Conservation (phyloP, 2,113 vertebrate species). For the Danio rerio region DNA sequence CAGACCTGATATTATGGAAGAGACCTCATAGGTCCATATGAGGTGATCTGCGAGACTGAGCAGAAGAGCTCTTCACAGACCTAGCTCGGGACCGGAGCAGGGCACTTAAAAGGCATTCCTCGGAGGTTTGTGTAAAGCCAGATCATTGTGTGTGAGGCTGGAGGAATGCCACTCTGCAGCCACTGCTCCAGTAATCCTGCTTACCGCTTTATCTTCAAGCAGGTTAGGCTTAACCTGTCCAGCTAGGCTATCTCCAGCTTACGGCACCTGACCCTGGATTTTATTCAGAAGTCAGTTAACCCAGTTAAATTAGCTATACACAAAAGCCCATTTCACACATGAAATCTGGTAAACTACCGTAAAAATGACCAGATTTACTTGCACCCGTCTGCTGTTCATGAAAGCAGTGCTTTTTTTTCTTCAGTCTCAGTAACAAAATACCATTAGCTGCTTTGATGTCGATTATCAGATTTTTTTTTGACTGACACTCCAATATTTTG, state of each 20-base stretch:
- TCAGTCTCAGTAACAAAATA: too few relatives aligned
- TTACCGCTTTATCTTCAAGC: slow-evolving; percentile 8
- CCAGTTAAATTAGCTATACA: not conserved
- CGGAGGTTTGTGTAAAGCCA: slow-evolving; percentile 46
- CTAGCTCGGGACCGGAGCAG: slow-evolving; percentile 39
- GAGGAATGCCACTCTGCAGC: slow-evolving; percentile 37
- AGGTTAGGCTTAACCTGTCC: not conserved
- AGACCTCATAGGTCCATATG: slow-evolving; percentile 45
- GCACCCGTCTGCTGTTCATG: too few relatives aligned
- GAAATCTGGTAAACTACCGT: too few relatives aligned
- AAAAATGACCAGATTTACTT: too few relatives aligned
- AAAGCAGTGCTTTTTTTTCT: too few relatives aligned
- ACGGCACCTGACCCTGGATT: not conserved
- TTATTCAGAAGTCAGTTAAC: not conserved
- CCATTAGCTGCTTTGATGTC: too few relatives aligned
- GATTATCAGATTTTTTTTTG: too few relatives aligned
- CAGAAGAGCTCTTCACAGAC: slow-evolving; percentile 22
- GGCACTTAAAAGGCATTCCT: slow-evolving; percentile 55
- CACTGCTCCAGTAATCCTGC: slow-evolving; percentile 44
- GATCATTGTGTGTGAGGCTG: slow-evolving; percentile 37
- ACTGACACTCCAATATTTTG: too few relatives aligned
- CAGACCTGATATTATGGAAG: not conserved
- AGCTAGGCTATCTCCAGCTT: not conserved
- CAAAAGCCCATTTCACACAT: too few relatives aligned
- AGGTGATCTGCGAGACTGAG: slow-evolving; percentile 47